Evolutionary conservation across 2,797 vertebrate genomes (phyloP), one percentile per base, ranked within the genome.

Genomic region (Cephalopachus bancanus): DNA sequence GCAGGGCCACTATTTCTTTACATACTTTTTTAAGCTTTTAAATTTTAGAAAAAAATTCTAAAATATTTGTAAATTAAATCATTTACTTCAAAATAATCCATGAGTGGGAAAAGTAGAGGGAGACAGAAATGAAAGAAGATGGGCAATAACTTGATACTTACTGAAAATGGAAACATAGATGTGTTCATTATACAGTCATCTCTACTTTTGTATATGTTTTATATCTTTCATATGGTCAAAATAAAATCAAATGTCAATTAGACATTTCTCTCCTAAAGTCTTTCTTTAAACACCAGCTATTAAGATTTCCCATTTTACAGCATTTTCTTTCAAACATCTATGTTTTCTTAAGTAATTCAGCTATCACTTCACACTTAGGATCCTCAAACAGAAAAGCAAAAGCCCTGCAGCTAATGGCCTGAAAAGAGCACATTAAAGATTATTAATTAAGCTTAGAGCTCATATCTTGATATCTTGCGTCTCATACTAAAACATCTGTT

Each of bases 1-100:
- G 37, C 37, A 37, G 2, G 3, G 37, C 37, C 37, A 78, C 19
- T 49, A 86, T 51, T 33, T 90, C 75, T 74, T 89, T 72, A 53
- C 51, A 16, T 17, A 59, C 4, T 87, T 20, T 79, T 92, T 91
- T 28, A 8, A 89, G 55, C 7, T 8, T 1, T 28, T 76, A 87
- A 51, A 15, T 62, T 92, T 86, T 53, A 74, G 64, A 33, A 83
- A 81, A 19, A 15, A 16, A 57, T 65, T 62, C n/a, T 78, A 87
- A 83, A 79, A 57, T 87, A 78, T 94, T 60, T 72, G 51, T 86
- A 55, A 93, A 94, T 64, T 1, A 81, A 92, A 89, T 64, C 14
- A 93, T 74, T 93, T 89, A 59, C 33, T 80, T 79, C 6, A 79
- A 84, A 93, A 93, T 20, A 79, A 93, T 79, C 51, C 5, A 67